phyloP scores from a whole-genome alignment of 2,888 invertebrate species.

The Tridacna gigas region DNA sequence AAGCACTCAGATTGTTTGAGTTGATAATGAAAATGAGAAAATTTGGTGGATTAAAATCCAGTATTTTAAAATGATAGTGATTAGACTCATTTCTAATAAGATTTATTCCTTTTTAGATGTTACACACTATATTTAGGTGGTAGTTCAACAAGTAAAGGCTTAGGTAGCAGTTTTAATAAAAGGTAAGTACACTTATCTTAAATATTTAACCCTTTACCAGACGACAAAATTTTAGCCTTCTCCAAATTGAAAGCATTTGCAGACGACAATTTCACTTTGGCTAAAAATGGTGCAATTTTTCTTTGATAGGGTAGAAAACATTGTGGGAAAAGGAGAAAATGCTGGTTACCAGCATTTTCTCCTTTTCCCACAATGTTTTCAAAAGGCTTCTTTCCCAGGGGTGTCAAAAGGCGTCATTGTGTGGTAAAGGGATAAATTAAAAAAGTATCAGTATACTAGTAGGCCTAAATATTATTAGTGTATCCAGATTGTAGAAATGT shows the following conservation, averaged over 20 bases:
- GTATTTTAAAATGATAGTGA: no score
- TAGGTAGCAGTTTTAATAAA: slow-evolving; percentile 75
- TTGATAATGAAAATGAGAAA: no score
- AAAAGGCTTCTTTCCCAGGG: neutral
- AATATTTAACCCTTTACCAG: neutral
- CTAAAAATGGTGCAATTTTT: neutral
- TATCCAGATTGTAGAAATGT: no score
- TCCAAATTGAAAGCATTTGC: neutral
- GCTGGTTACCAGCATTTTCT: neutral
- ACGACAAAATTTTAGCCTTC: neutral
- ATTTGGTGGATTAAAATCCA: no score
- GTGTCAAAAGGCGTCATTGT: no score
- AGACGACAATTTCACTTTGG: neutral
- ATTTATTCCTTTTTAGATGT: slow-evolving; percentile 74
- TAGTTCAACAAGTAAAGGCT: slow-evolving; percentile 70
- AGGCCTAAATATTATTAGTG: no score
- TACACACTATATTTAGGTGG: slow-evolving; percentile 81
- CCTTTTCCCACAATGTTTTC: neutral
- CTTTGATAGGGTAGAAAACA: neutral
- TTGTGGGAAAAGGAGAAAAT: slow-evolving; percentile 1
- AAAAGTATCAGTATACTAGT: no score
- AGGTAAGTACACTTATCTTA: slow-evolving; percentile 62
- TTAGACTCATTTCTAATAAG: no score
- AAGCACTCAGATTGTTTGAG: no score
- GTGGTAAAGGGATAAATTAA: no score